Percentiles rank a stretch among this genome's conserved stretches.
These are phyloP conservation scores for Elymnias hypermnestra DNA, from an alignment of 1,140 invertebrate species.

Conservation along the genomic window DNA sequence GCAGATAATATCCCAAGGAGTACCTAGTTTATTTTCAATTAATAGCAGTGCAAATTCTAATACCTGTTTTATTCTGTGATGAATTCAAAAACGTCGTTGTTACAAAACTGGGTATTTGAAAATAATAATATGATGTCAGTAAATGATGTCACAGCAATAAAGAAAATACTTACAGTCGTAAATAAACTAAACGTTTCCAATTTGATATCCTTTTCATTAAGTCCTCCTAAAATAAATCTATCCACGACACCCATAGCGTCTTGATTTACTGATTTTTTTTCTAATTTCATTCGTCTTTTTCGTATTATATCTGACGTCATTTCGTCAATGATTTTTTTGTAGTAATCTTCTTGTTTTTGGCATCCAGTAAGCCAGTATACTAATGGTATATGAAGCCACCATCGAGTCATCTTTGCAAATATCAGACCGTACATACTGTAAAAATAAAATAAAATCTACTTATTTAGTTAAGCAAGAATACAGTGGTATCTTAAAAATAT, in stretches of 20 bases:
- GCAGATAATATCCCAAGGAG: no score
- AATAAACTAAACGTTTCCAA: slow-evolving; percentile 46
- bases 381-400: slow-evolving; percentile 52
- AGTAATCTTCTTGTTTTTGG: slow-evolving; percentile 25
- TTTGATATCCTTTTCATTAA: slow-evolving; percentile 36
- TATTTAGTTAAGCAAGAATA: no score
- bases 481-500: no score
- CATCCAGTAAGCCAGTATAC: slow-evolving; percentile 35
- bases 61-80: no score
- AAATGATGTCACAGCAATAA: no score
- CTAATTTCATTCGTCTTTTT: slow-evolving; percentile 29
- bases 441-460: no score
- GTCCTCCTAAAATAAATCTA: slow-evolving; percentile 35
- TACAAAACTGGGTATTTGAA: no score
- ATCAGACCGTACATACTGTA: slow-evolving; percentile 41
- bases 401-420: slow-evolving; percentile 49
- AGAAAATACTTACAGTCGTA: slow-evolving; percentile 41
- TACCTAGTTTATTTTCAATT: no score
- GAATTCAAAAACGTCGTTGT: no score
- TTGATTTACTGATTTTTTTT: slow-evolving; percentile 8
- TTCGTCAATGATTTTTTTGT: slow-evolving; percentile 25
- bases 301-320: slow-evolving; percentile 36
- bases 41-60: no score
- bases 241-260: slow-evolving; percentile 41
- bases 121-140: no score